phyloP scores from a whole-genome alignment of 53 echinoderm and acorn worm species.

The Holothuria scabra region DNA sequence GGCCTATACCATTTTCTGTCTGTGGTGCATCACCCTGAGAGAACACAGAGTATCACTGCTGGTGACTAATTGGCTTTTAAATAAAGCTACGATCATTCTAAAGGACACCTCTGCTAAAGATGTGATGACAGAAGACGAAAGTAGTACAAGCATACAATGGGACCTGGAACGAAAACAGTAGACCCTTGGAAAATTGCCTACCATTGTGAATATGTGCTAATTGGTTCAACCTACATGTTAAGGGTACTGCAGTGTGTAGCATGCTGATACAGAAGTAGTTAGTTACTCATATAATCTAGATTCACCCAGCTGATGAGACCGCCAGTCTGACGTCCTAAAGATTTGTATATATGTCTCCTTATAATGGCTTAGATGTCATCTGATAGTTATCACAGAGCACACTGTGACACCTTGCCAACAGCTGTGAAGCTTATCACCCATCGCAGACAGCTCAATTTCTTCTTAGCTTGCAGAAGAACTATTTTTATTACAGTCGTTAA shows the following conservation, averaged over 20 bases:
- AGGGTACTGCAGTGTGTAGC: no score
- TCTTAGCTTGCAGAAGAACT: neutral
- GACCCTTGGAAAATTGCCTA: no score
- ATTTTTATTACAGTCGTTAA: neutral
- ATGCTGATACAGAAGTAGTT: no score
- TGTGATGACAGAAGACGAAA: no score
- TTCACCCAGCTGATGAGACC: constrained; percentile 7
- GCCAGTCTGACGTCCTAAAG: constrained; percentile 22
- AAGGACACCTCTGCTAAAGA: no score
- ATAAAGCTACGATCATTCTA: neutral
- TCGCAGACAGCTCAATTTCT: neutral
- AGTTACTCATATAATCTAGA: neutral
- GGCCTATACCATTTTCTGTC: neutral
- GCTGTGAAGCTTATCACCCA: constrained; percentile 24
- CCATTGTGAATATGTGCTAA: no score
- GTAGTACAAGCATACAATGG: no score
- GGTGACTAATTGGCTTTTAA: constrained; percentile 41
- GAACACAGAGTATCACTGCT: constrained; percentile 10
- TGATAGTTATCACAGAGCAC: neutral
- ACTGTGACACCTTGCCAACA: constrained; percentile 11
- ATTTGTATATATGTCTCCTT: constrained; percentile 1
- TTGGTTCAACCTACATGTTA: no score
- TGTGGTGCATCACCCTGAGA: neutral
- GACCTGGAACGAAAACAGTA: no score
- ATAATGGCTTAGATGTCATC: neutral